These are phyloP conservation scores for Sitta carolinensis DNA, from an alignment of 2,797 vertebrate species.

Conservation along the genomic window DNA sequence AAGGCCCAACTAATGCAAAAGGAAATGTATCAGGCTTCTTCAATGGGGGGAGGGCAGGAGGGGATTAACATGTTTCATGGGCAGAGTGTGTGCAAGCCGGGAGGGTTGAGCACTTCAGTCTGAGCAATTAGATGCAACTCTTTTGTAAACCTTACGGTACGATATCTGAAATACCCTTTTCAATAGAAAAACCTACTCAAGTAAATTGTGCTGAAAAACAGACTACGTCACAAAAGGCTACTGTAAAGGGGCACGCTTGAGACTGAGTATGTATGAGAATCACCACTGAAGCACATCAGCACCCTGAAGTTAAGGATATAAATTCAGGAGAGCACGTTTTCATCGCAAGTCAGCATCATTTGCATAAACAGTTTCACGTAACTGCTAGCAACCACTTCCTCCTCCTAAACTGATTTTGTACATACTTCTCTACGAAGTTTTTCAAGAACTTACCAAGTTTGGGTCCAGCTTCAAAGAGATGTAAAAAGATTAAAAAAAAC, in stretches of 20 bases:
- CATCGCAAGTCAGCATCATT: background rate
- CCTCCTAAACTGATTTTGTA: background rate
- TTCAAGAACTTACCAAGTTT: background rate
- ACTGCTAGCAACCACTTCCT: background rate
- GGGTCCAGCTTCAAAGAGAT: background rate
- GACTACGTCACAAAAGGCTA: background rate
- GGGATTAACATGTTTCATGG: constrained; percentile 37
- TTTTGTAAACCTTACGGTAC: background rate
- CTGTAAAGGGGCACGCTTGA: background rate
- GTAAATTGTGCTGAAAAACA: background rate
- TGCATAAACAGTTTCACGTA: background rate
- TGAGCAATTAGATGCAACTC: background rate
- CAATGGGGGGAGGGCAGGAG: constrained; percentile 5
- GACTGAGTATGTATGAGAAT: background rate
- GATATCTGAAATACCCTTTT: background rate
- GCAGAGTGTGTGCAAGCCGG: background rate
- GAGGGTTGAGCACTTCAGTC: background rate
- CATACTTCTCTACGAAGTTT: background rate
- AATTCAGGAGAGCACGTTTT: background rate
- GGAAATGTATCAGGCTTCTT: constrained; percentile 38
- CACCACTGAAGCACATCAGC: background rate
- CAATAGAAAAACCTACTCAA: background rate
- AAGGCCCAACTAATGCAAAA: constrained; percentile 55
- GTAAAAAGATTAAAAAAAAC: background rate
- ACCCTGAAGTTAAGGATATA: background rate